Evolutionary conservation across 2,113 vertebrate species (phyloP).

Genomic region (Lophotis ruficrista): DNA sequence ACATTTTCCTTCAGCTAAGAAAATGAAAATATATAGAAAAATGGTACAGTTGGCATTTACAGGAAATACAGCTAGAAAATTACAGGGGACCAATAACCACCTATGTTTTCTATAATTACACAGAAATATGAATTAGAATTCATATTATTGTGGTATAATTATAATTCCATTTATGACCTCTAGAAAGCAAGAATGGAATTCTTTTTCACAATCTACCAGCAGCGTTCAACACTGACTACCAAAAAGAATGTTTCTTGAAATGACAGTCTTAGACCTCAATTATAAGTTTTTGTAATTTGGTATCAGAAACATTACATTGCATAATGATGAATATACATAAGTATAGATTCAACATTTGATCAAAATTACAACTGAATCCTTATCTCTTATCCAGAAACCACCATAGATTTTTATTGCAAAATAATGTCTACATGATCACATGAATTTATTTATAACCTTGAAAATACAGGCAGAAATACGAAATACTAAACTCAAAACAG

Average conservation of each 20-base stretch:
- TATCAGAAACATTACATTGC: neutral
- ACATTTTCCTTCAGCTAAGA: constrained; percentile 22
- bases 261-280: neutral
- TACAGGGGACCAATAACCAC: constrained; percentile 22
- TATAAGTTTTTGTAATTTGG: neutral
- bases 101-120: constrained; percentile 25
- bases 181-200: neutral
- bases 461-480: constrained; percentile 1
- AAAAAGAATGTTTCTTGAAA: neutral
- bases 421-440: neutral
- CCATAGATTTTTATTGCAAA: neutral
- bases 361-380: neutral
- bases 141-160: neutral
- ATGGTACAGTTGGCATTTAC: constrained; percentile 12
- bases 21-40: constrained; percentile 19
- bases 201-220: neutral
- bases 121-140: constrained; percentile 25
- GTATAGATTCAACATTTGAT: neutral
- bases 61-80: constrained; percentile 30
- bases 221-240: neutral
- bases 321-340: neutral
- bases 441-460: constrained; percentile 7
- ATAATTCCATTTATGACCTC: neutral
- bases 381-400: neutral
- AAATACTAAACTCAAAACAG: constrained; percentile 1